Conservation (phyloP, 2,113 vertebrate genomes). For the Stigmatopora nigra region DNA sequence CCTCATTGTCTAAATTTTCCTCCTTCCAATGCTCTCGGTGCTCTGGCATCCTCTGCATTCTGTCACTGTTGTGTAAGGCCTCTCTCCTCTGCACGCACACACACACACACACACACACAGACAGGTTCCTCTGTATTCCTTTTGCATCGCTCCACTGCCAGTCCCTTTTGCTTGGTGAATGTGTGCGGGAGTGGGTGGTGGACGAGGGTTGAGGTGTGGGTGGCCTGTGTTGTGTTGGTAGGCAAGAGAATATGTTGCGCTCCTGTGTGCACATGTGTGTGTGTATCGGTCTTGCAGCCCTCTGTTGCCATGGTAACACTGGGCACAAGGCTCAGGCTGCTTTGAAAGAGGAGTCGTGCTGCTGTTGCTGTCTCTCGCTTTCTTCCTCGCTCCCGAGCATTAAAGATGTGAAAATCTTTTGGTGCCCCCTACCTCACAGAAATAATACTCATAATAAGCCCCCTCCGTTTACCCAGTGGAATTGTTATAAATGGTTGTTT, state of each 20-base stretch:
- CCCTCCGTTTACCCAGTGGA: constrained; percentile 16
- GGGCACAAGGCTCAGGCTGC: constrained; percentile 71
- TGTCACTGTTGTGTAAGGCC: constrained; percentile 68
- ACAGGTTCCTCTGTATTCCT: constrained; percentile 70
- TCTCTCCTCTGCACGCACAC: constrained; percentile 35
- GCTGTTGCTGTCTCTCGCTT: constrained; percentile 32
- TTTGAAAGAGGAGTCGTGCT: constrained; percentile 64
- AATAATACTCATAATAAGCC: not conserved
- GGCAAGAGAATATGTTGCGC: constrained; percentile 44
- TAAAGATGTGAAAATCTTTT: constrained; percentile 33
- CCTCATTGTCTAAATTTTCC: constrained; percentile 5
- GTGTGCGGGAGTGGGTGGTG: constrained; percentile 29
- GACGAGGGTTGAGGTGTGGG: constrained; percentile 9
- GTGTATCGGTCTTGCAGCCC: constrained; percentile 64
- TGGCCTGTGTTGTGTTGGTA: constrained; percentile 4
- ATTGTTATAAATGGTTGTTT: constrained; percentile 28
- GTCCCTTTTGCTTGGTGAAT: constrained; percentile 46
- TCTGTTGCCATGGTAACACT: constrained; percentile 71
- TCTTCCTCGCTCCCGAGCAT: constrained; percentile 44
- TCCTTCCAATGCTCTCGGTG: constrained; percentile 22
- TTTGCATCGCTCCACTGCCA: constrained; percentile 67
- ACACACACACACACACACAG: constrained; percentile 49
- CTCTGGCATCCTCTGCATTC: constrained; percentile 55
- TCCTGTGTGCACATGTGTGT: constrained; percentile 31
- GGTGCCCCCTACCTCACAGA: constrained; percentile 12